phyloP scores from a whole-genome alignment of 2,113 vertebrate genomes.

The Macquaria ambigua region DNA sequence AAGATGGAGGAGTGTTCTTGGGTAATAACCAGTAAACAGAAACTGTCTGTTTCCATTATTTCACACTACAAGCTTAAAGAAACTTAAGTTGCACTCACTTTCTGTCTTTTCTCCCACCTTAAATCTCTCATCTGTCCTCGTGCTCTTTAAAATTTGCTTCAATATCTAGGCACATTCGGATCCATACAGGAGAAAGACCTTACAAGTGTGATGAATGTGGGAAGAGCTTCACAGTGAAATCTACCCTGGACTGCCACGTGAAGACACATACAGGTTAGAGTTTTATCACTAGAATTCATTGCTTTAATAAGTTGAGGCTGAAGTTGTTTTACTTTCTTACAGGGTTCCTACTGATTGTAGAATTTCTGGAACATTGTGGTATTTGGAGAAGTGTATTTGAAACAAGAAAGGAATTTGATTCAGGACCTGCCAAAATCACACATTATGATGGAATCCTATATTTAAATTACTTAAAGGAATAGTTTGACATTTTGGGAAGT shows the following conservation, averaged over 20 bases:
- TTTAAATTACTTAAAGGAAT: background rate
- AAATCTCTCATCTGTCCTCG: background rate
- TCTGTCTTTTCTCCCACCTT: background rate
- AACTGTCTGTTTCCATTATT: background rate
- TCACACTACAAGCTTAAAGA: background rate
- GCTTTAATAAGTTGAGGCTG: background rate
- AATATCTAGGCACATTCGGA: slow-evolving; percentile 89
- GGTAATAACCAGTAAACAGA: background rate
- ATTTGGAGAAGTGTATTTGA: background rate
- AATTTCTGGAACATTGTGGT: background rate
- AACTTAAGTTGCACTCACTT: background rate
- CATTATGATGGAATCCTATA: background rate
- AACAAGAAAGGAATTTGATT: background rate
- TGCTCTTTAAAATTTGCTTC: slow-evolving; percentile 15
- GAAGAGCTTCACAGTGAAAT: slow-evolving; percentile 95
- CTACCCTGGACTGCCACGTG: slow-evolving; percentile 93
- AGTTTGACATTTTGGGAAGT: background rate
- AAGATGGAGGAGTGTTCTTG: background rate
- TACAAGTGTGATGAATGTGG: slow-evolving; percentile 94
- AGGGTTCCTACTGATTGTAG: background rate
- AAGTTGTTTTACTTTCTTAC: background rate
- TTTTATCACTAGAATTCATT: no score
- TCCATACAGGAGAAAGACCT: slow-evolving; percentile 93
- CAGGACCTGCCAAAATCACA: no score
- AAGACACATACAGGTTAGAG: slow-evolving; percentile 93